Base-by-base conservation (phyloP, 64 coral and sea anemone genomes). In the Hydrozoanthus tunicans region DNA sequence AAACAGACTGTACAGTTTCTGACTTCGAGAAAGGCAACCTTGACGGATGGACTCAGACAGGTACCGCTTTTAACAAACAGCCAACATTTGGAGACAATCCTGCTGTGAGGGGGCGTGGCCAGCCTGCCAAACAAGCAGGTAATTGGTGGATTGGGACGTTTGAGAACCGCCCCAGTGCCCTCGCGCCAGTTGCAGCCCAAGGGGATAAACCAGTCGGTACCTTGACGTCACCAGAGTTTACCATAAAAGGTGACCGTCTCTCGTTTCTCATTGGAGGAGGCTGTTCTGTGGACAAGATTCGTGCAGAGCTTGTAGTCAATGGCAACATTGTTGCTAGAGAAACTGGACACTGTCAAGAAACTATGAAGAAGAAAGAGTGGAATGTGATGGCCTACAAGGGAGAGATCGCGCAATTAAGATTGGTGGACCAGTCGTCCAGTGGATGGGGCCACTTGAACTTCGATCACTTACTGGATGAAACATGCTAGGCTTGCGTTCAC, bases 231-330 rank as follows among this genome's bases (percentile, higher is more conserved):
- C 56, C 83, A 71, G 24, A 86, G 58, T 86, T 86, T 86, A 86
- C 55, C 54, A 86, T 86, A 73, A 86, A 86, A 27, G 67, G 83
- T 27, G 54, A 58, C 59, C 54, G 25, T 32, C 24, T 86, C 1
- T 86, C 55, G 52, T 86, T 86, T 71, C 9, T 86, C 5, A 86
- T 86, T 86, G 83, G 83, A 73, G 83, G 83, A 58, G 83, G 83
- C 2, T 86, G 83, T 73, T 10, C 23, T 6, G 59, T 88, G 23
- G 59, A 51, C 53, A 51, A 54, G n/a, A 8, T 56, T 25, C 68
- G 84, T 12, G 84, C 67, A 32, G 84, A 88, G 9, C 84, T 88
- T 88, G 9, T 73, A 70, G 25, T 88, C 56, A 58, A 55, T 23
- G 66, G 68, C 51, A 12, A 0, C 58, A 70, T 56, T 60, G 84